Evolutionary conservation across 2,888 invertebrate species (phyloP).

Genomic region (Scaptomyza cyrtandrae): DNA sequence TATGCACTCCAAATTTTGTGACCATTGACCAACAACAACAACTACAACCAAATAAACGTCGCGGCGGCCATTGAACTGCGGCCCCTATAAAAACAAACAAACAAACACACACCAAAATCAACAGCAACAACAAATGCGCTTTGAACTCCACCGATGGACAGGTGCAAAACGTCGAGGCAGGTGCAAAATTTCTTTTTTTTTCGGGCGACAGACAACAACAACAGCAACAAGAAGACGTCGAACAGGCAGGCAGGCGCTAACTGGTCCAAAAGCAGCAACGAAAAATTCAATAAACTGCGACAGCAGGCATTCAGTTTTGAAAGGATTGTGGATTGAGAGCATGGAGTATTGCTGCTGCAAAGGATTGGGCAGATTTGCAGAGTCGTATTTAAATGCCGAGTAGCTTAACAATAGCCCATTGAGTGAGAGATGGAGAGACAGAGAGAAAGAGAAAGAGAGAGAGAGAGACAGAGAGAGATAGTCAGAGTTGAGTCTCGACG

Average conservation of each 20-base stretch:
- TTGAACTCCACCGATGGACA: slow-evolving; percentile 55
- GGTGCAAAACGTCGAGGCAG: slow-evolving; percentile 68
- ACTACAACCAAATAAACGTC: slow-evolving; percentile 10
- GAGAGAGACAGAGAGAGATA: neutral
- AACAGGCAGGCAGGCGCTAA: slow-evolving; percentile 50
- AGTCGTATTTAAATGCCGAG: slow-evolving; percentile 48
- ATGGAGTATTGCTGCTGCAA: slow-evolving; percentile 1
- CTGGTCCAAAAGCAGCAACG: slow-evolving; percentile 61
- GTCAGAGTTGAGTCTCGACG: slow-evolving; percentile 1
- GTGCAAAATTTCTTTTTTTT: slow-evolving; percentile 59
- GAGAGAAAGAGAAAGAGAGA: no score
- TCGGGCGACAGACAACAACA: slow-evolving; percentile 37
- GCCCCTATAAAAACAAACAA: slow-evolving; percentile 46
- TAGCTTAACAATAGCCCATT: slow-evolving; percentile 2
- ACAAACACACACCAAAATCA: slow-evolving; percentile 48
- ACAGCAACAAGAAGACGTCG: neutral
- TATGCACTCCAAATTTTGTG: slow-evolving; percentile 20
- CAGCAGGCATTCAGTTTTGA: slow-evolving; percentile 29
- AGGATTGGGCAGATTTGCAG: slow-evolving; percentile 12
- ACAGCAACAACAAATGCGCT: slow-evolving; percentile 40
- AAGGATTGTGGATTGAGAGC: slow-evolving; percentile 14
- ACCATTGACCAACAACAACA: slow-evolving; percentile 29
- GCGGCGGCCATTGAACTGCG: slow-evolving; percentile 62
- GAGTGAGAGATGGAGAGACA: neutral
- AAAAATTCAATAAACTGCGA: slow-evolving; percentile 54